These are phyloP conservation scores for Crotalus tigris DNA, from an alignment of 2,113 vertebrate species.

Conservation along the genomic window DNA sequence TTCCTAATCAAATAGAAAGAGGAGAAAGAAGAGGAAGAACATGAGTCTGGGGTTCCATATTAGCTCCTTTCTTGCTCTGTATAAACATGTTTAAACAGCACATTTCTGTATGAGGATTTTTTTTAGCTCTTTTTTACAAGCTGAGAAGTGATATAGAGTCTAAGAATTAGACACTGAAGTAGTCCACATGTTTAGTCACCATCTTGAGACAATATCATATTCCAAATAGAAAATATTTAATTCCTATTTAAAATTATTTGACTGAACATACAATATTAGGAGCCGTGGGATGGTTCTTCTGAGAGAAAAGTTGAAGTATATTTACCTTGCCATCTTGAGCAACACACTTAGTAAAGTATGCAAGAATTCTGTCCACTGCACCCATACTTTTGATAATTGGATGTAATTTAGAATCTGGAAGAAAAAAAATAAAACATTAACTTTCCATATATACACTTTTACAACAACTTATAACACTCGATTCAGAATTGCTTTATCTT, in stretches of 20 bases:
- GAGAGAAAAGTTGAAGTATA: background rate
- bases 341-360: constrained; percentile 77
- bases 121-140: background rate
- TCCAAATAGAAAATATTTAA: background rate
- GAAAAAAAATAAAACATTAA: constrained; percentile 26
- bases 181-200: background rate
- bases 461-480: background rate
- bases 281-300: too few relatives aligned
- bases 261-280: background rate
- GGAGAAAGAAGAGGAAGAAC: background rate
- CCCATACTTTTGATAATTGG: constrained; percentile 78
- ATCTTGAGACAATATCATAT: background rate
- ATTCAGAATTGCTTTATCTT: background rate
- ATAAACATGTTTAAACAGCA: background rate
- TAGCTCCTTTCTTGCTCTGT: background rate
- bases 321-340: constrained; percentile 80
- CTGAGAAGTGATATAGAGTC: background rate
- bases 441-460: background rate
- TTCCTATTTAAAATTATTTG: background rate
- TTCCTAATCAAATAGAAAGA: background rate
- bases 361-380: constrained; percentile 77
- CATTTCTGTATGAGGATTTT: background rate
- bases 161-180: background rate
- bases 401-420: constrained; percentile 85
- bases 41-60: background rate